Conservation (phyloP, 1,140 invertebrate genomes). For the Bilobella aurantiaca region DNA sequence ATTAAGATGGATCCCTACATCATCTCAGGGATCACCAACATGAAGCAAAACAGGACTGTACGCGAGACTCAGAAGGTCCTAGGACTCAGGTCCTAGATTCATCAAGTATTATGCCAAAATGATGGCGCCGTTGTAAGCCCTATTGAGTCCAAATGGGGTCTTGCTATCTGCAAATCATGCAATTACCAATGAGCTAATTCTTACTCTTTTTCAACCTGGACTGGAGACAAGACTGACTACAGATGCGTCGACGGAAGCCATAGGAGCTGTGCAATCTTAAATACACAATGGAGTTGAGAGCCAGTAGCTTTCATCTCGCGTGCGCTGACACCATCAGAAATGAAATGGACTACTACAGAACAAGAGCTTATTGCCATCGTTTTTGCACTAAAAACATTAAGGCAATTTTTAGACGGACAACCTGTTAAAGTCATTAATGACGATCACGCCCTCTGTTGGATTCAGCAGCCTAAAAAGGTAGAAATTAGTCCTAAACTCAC, state of each 20-base stretch:
- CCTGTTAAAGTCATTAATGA: background rate
- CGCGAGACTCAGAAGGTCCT: background rate
- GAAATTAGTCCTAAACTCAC: slow-evolving; percentile 9
- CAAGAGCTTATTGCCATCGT: slow-evolving; percentile 5
- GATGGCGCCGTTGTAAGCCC: background rate
- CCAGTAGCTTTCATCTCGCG: slow-evolving; percentile 13
- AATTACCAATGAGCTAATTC: background rate
- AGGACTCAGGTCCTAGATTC: slow-evolving; percentile 8
- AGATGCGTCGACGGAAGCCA: background rate
- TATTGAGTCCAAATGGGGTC: background rate
- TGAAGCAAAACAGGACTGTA: background rate
- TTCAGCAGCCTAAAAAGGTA: slow-evolving; percentile 2
- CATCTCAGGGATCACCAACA: background rate
- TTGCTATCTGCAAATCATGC: background rate
- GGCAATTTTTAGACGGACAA: background rate
- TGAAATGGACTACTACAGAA: slow-evolving; percentile 6
- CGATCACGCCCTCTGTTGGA: slow-evolving; percentile 1
- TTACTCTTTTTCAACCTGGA: slow-evolving; percentile 10
- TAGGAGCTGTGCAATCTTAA: background rate
- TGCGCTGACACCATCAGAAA: background rate
- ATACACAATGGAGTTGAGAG: background rate
- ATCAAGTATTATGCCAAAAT: background rate
- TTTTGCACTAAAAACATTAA: slow-evolving; percentile 6
- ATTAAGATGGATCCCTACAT: slow-evolving; percentile 1
- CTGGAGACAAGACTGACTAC: background rate